Base-by-base conservation (phyloP, 2,888 invertebrate genomes). In the Drosophila koepferae region DNA sequence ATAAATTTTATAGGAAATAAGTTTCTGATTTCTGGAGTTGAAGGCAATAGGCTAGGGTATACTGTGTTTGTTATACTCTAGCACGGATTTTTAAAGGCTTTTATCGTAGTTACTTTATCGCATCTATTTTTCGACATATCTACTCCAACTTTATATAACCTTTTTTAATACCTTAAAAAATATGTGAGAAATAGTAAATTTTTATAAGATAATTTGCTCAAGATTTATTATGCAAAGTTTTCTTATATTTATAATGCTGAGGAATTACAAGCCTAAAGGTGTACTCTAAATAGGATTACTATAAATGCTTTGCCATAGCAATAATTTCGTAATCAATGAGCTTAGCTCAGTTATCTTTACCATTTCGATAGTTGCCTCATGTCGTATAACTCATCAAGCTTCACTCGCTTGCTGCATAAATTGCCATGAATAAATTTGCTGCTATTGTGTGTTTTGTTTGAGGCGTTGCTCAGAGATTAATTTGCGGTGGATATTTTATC, bases 401-500 rank as follows among this genome's bases (percentile, higher is more conserved):
- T 3, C 63, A 66, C 77, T 74, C 75, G 66, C 46, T 31, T 5
- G 36, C 34, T 40, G 48, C 53, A 43, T 38, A 56, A 56, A 46
- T 44, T 56, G 41, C 23, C 28, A 60, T 53, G 60, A 43, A 40
- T 55, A 16, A 54, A 63, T 51, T 58, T 66, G 75, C 56, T 46
- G 62, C 54, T 44, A 9, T 14, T 54, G 18, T 63, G 31, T 54
- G 43, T 56, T 48, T 44, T 48, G 44, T 69, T 54, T 34, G 43
- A 23, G 46, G 18, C 28, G n/a, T 40, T 61, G 56, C 40, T 63
- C 53, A 49, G 66, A 64, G 80, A 67, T 77, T 79, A 70, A 74
- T 79, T 75, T 63, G 40, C 44, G 68, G 41, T 71, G 44, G 59
- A 64, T 75, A 23, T 40, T 40, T 40, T 40, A 7, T 20, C 31